Evolutionary conservation across 2,113 vertebrate species (phyloP).

Genomic region (Anarhynchus alexandrinus): DNA sequence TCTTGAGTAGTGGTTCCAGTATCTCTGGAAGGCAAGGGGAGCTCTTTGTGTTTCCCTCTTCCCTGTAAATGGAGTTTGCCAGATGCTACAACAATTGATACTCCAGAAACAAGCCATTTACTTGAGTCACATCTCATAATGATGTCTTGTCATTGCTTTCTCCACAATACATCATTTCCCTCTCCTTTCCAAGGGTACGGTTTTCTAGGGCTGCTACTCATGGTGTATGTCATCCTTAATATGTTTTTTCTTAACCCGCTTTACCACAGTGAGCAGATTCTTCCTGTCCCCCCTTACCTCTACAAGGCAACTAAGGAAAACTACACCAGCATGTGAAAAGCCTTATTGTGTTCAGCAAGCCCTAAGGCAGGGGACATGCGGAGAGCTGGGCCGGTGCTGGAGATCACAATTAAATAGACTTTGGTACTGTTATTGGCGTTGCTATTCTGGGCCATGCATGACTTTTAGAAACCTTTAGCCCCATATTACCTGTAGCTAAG

Average conservation of each 20-base stretch:
- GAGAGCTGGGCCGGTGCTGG: background rate
- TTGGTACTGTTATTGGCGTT: background rate
- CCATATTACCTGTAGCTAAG: background rate
- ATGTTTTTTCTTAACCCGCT: background rate
- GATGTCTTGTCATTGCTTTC: background rate
- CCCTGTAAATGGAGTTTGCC: background rate
- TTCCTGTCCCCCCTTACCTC: background rate
- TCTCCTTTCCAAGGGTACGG: background rate
- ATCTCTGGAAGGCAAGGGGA: background rate
- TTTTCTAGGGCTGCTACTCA: background rate
- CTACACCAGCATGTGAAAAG: background rate
- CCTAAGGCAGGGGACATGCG: background rate
- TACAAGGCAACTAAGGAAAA: background rate
- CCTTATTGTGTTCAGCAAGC: background rate
- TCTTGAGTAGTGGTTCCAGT: background rate
- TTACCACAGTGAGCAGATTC: background rate
- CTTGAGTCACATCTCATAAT: background rate
- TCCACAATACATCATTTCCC: background rate
- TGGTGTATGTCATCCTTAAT: background rate
- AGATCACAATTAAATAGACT: background rate
- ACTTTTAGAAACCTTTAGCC: background rate
- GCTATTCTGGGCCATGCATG: background rate
- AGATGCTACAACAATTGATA: background rate
- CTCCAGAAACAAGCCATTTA: background rate
- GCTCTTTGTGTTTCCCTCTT: background rate